Base-by-base conservation (phyloP, 2,888 invertebrate genomes). In the Tuta absoluta region DNA sequence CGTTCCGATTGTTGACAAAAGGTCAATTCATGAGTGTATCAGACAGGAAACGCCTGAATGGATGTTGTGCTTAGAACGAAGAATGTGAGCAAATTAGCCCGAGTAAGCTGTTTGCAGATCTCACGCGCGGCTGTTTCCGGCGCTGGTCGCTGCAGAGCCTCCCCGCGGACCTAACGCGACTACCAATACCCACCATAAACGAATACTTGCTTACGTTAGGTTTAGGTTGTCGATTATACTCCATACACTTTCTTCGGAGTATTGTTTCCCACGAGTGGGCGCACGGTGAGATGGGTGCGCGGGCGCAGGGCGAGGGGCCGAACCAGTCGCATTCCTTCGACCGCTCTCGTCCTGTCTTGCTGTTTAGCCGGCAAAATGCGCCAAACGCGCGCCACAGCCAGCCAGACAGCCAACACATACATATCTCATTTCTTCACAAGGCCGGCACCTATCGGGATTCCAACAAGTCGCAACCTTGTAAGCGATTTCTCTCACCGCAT, bases 121-220 rank as follows among this genome's bases (percentile, higher is more conserved):
- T 83, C 89, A 89, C 87, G 81, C 71, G 70, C 73, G 71, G 71
- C 67, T 66, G 79, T 79, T 82, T 86, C 86, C 86, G 83, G 82
- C 76, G 80, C 77, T 72, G n/a, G 7, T n/a, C n/a, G n/a, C 45
- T 79, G 79, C 74, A 71, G 69, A 75, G 70, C 72, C 73, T 70
- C 69, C 67, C 67, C 67, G 71, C 71, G 68, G 10, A 23, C 58
- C 69, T 67, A 69, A 71, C 65, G 71, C 71, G 70, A 75, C 74
- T 71, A 69, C 33, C 56, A 17, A 33, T 76, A 77, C 74, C 72
- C 5, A 21, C 5, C 51, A 28, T 56, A 45, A 38, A 41, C 14
- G 57, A 24, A 28, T 51, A 17, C 28, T 10, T 33, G 56, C 49
- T 57, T 49, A 53, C 58, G 66, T 63, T 62, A 48, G 51, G 65